phyloP scores from a whole-genome alignment of 2,113 vertebrate species.

The Dolichallabes microphthalmus region DNA sequence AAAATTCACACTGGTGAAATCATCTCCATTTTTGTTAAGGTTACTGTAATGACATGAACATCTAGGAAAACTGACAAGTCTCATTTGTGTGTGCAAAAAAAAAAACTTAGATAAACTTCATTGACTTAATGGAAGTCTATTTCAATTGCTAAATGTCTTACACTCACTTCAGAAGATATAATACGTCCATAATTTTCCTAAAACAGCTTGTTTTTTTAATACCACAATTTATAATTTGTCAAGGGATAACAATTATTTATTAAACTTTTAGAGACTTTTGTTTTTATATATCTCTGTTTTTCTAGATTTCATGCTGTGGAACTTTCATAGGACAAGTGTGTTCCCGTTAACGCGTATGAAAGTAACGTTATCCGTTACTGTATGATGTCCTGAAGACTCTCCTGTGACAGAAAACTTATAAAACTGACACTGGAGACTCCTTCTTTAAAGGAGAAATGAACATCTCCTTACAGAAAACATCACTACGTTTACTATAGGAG shows the following conservation, averaged over 20 bases:
- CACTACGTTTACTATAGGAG: neutral
- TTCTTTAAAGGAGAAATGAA: neutral
- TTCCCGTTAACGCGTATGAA: neutral
- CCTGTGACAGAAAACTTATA: neutral
- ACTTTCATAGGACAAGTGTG: neutral
- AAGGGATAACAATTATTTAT: neutral
- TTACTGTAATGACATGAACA: neutral
- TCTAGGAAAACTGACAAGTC: neutral
- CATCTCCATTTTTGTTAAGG: neutral
- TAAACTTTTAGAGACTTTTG: neutral
- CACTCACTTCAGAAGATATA: neutral
- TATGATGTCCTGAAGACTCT: neutral
- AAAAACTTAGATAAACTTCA: neutral
- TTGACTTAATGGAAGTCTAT: neutral
- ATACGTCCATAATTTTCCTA: neutral
- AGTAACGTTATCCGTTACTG: neutral
- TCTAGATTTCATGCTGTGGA: neutral
- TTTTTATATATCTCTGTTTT: neutral
- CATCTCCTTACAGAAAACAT: neutral
- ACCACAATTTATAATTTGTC: neutral
- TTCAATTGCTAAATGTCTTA: neutral
- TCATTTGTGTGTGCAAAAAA: neutral
- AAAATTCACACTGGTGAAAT: constrained; percentile 11
- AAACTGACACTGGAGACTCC: neutral
- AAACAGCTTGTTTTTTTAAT: neutral